Evolutionary conservation across 1,140 invertebrate genomes (phyloP), one percentile per base, ranked within the genome.

Genomic region (Polyergus mexicanus): DNA sequence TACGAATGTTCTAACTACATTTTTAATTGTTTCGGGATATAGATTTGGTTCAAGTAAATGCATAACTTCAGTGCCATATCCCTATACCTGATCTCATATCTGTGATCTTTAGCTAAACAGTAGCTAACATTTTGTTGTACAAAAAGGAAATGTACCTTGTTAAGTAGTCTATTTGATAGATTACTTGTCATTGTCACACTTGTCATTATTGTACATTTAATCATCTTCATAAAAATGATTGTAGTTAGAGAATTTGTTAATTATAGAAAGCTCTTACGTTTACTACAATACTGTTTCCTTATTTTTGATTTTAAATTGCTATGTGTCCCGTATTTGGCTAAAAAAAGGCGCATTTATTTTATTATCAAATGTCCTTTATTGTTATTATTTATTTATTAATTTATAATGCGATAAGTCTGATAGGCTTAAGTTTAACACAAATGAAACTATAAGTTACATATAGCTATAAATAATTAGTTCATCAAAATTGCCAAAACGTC

Each of bases 81-180:
- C 84, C 80, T 87, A 89, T 92, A 92, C 88, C 91, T 93, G 91
- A 93, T 93, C 91, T 93, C 87, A 81, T 91, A 90, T 89, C 92
- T 94, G 92, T 93, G 92, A 93, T 93, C 85, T 89, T 90, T 90
- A 89, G 80, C 75, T 88, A 86, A 91, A 81, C 90, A 75, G 63
- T 86, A 89, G 88, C 88, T 90, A 90, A 91, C 83, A 72, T 91
- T 92, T 89, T 90, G 72, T 91, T 90, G 63, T 91, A 88, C 86
- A 90, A 92, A 89, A 84, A 91, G 87, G 88, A 84, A 81, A 80
- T 88, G 88, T 91, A 89, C 87, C 84, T 91, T 90, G 78, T 87
- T 84, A 86, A 87, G 84, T 91, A 87, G 16, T 90, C 89, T 88
- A 78, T 22, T 65, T 2, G 22, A 47, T 44, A 76, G 56, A 84